Evolutionary conservation across 23 tunicate genomes (phyloP), one percentile per base, ranked within the genome.

Genomic region (Styela clava): DNA sequence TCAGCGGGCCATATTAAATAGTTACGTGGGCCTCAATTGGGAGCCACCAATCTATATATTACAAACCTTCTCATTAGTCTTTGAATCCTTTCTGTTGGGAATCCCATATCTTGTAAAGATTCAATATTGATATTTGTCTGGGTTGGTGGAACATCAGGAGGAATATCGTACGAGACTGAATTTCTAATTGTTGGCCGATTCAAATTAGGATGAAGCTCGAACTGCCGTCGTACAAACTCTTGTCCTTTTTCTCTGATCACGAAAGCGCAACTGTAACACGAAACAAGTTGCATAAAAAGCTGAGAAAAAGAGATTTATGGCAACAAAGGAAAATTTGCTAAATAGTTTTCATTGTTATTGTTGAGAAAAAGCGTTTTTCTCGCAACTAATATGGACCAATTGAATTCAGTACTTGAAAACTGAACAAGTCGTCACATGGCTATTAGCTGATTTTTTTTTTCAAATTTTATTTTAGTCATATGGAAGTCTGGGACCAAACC

Each of bases 131-230:
- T 24, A 65, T 9, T 65, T 9, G 70, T 3, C 29, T 71, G 35
- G 3, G 77, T 33, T 34, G 35, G 35, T 21, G 23, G 35, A 3
- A 28, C 37, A 32, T 30, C 77, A 71, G 34, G 77, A 3, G 32
- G 32, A 2, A 71, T 33, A 29, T 71, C 34, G 29, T 71, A 29
- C 5, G 77, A 71, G 5, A 76, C 81, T 1, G 81, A 16, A 52
- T 76, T 44, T 16, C 81, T 36, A 18, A 76, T 76, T 7, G 32
- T 0, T 20, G 81, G 81, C 16, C 81, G 64, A 29, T 52, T 1
- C 16, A 76, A 44, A 76, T 76, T 76, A 9, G 81, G 81, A 52
- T 76, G 81, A 7, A n/a, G 65, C 24, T 76, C 65, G 33, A n/a
- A 52, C 7, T 24, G 81, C 7, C 18, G 52, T 24, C 65, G 65